These are phyloP conservation scores for Cherax quadricarinatus DNA, from an alignment of 1,140 invertebrate species.

Conservation along the genomic window DNA sequence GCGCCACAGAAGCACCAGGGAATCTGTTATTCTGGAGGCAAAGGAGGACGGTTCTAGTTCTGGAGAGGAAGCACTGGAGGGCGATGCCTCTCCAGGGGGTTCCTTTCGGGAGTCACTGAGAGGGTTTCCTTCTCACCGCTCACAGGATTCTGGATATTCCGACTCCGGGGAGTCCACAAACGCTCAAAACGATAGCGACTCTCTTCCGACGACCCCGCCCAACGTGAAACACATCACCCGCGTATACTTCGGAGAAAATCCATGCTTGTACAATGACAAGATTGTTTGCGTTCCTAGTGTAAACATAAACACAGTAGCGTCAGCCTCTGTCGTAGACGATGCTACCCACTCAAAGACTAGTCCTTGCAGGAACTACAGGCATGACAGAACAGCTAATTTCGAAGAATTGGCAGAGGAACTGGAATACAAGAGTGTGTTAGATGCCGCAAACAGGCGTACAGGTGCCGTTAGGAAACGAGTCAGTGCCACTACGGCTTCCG, in stretches of 20 bases:
- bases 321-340: neutral
- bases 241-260: conserved; percentile 57
- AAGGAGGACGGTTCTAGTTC: conserved; percentile 51
- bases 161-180: conserved; percentile 69
- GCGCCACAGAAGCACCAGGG: conserved; percentile 16
- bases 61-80: conserved; percentile 50
- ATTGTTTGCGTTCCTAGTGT: conserved; percentile 44
- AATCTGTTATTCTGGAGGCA: conserved; percentile 10
- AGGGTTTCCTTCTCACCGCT: conserved; percentile 61
- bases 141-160: conserved; percentile 70
- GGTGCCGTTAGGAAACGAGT: conserved; percentile 23
- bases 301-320: conserved; percentile 11
- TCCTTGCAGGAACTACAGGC: neutral
- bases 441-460: conserved; percentile 3
- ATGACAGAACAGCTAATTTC: neutral
- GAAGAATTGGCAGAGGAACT: conserved; percentile 62
- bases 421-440: conserved; percentile 61
- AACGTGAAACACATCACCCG: conserved; percentile 68
- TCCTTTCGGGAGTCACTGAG: conserved; percentile 36
- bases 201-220: conserved; percentile 31
- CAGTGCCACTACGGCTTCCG: neutral
- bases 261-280: conserved; percentile 58
- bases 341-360: neutral
- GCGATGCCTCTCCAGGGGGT: conserved; percentile 38
- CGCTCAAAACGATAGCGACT: conserved; percentile 65